Evolutionary conservation across 1,140 invertebrate genomes (phyloP), one percentile per base, ranked within the genome.

Genomic region (Campoletis sonorensis): DNA sequence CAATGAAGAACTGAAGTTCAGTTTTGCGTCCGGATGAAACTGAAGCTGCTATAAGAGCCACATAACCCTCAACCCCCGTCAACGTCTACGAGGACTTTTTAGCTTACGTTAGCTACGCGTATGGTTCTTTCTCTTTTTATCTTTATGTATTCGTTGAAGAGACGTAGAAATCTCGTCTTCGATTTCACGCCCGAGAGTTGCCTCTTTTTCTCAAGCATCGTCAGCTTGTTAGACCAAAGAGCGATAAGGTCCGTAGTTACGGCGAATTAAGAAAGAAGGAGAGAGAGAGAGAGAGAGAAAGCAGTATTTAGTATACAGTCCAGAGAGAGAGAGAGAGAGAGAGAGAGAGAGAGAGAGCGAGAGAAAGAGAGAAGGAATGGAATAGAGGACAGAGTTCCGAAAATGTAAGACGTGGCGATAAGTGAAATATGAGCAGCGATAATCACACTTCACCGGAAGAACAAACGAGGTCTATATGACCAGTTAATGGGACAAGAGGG

Each of bases 131-230:
- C 61, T 64, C 23, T 64, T 58, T 23, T n/a, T 58, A n/a, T 23
- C 54, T 58, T 21, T 4, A 58, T 7, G 54, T 58, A 58, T 45
- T 54, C 51, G 51, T 79, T 64, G 77, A 23, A 30, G 71, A 82
- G 77, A 27, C 58, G 45, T 18, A 61, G 51, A 21, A n/a, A 33
- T 54, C 30, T 77, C 76, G 86, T 83, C 64, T 87, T 84, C 78
- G 81, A 79, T 87, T 88, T 87, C 86, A 84, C 78, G 64, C 51
- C 45, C 33, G 73, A 49, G 51, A 27, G 64, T 68, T 45, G 58
- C 71, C 13, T 64, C 61, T 21, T 80, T 33, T 86, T 86, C 84
- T 84, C 84, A 84, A 84, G 85, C 85, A 70, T 49, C 79, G 87
- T 88, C 88, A 88, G 87, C 87, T 64, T 4, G 82, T 81, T 72